Evolutionary conservation across 2,888 invertebrate species (phyloP).

Genomic region (Lepeophtheirus nordmannii): DNA sequence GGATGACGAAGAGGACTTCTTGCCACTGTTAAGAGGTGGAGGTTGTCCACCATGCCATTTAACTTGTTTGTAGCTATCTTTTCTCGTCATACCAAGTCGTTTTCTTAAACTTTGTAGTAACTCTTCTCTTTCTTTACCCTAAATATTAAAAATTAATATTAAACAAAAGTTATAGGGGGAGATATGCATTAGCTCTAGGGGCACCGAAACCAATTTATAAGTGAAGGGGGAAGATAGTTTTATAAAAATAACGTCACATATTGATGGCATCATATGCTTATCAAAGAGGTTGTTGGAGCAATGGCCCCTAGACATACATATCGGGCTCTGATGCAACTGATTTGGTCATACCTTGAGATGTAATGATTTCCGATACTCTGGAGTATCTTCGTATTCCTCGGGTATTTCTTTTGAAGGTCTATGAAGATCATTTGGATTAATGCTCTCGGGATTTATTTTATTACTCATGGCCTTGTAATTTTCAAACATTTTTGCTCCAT

Average conservation of each 20-base stretch:
- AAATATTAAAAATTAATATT: background rate
- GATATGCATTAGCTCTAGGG: too few species aligned
- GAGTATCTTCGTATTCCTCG: slow-evolving; percentile 18
- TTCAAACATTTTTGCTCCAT: slow-evolving; percentile 24
- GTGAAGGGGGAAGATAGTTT: too few species aligned
- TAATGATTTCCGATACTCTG: slow-evolving; percentile 12
- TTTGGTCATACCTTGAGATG: background rate
- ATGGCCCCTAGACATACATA: too few species aligned
- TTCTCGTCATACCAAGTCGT: slow-evolving; percentile 4
- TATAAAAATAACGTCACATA: too few species aligned
- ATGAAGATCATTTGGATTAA: slow-evolving; percentile 7
- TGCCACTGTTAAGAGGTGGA: background rate
- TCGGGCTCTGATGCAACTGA: too few species aligned
- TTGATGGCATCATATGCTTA: too few species aligned
- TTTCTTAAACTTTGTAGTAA: background rate
- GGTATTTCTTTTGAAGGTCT: background rate
- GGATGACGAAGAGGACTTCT: background rate
- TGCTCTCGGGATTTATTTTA: slow-evolving; percentile 16
- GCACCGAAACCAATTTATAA: too few species aligned
- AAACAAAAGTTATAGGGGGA: background rate
- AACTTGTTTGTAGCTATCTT: background rate
- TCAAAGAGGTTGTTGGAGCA: too few species aligned
- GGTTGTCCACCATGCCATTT: background rate
- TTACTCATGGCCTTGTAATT: background rate
- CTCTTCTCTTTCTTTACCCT: slow-evolving; percentile 6